Evolutionary conservation across 2,797 vertebrate genomes (phyloP).

Genomic region (Chelon auratus): DNA sequence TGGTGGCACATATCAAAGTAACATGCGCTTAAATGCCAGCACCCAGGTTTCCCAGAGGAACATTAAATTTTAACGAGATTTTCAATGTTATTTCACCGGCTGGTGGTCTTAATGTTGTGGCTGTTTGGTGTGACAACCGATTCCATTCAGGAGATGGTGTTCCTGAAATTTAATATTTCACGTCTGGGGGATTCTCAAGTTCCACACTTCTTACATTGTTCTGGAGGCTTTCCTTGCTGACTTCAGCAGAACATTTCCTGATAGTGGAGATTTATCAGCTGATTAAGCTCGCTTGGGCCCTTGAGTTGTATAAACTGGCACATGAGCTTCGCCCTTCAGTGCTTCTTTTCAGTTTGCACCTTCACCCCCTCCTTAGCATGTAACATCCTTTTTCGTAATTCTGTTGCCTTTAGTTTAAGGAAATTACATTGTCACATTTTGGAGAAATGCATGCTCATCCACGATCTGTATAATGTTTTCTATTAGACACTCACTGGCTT

Average conservation of each 20-base stretch:
- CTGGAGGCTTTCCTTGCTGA: neutral
- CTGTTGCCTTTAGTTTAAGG: too few species aligned
- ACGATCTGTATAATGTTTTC: too few species aligned
- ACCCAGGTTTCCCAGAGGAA: too few species aligned
- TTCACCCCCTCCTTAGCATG: neutral
- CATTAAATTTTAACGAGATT: too few species aligned
- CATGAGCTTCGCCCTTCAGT: neutral
- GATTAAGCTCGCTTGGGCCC: neutral
- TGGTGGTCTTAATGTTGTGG: too few species aligned
- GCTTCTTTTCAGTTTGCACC: neutral
- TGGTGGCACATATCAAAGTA: too few species aligned
- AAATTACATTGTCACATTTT: too few species aligned
- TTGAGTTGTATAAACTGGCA: neutral
- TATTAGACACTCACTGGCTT: neutral
- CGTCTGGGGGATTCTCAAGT: neutral
- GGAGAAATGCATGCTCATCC: too few species aligned
- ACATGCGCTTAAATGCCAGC: too few species aligned
- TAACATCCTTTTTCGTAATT: too few species aligned
- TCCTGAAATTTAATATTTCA: neutral
- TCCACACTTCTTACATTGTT: neutral
- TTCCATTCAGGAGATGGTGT: neutral
- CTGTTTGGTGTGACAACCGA: neutral
- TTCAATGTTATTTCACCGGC: too few species aligned
- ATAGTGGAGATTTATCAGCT: neutral
- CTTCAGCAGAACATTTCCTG: neutral